phyloP scores from a whole-genome alignment of 2,888 invertebrate species.

The Eupithecia tripunctaria region DNA sequence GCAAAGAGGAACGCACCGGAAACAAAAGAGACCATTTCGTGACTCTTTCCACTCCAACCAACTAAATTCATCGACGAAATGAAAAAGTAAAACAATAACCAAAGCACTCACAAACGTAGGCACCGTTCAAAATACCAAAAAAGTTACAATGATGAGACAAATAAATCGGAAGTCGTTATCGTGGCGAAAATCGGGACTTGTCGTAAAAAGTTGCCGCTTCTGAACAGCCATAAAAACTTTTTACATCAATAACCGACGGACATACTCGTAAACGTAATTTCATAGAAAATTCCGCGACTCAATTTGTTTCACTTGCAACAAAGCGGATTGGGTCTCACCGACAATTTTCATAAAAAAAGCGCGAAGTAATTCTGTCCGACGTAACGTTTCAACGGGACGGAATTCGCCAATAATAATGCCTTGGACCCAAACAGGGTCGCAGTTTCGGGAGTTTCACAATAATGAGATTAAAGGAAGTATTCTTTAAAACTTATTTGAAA shows the following conservation, averaged over 20 bases:
- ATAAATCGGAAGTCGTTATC: slow-evolving; percentile 48
- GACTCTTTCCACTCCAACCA: slow-evolving; percentile 17
- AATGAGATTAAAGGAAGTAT: slow-evolving; percentile 64
- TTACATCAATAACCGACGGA: slow-evolving; percentile 48
- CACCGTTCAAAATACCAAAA: slow-evolving; percentile 41
- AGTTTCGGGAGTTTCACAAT: slow-evolving; percentile 57
- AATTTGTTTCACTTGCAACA: slow-evolving; percentile 48
- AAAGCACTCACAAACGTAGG: slow-evolving; percentile 31
- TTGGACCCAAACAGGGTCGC: slow-evolving; percentile 48
- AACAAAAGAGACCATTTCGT: slow-evolving; percentile 29
- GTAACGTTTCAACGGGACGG: slow-evolving; percentile 41
- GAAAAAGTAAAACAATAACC: slow-evolving; percentile 31
- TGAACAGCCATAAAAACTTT: slow-evolving; percentile 51
- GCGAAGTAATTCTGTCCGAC: slow-evolving; percentile 53
- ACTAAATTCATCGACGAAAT: slow-evolving; percentile 21
- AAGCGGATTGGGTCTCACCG: slow-evolving; percentile 44
- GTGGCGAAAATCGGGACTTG: slow-evolving; percentile 48
- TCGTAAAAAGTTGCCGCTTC: slow-evolving; percentile 51
- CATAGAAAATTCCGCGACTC: slow-evolving; percentile 48
- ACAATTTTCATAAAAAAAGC: slow-evolving; percentile 52
- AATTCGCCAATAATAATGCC: slow-evolving; percentile 56
- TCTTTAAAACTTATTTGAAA: slow-evolving; percentile 65
- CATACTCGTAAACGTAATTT: slow-evolving; percentile 49
- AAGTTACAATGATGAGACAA: slow-evolving; percentile 48
- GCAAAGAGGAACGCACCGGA: slow-evolving; percentile 39